Evolutionary conservation across 1,140 invertebrate genomes (phyloP).

Genomic region (Hesperophylax magnus): DNA sequence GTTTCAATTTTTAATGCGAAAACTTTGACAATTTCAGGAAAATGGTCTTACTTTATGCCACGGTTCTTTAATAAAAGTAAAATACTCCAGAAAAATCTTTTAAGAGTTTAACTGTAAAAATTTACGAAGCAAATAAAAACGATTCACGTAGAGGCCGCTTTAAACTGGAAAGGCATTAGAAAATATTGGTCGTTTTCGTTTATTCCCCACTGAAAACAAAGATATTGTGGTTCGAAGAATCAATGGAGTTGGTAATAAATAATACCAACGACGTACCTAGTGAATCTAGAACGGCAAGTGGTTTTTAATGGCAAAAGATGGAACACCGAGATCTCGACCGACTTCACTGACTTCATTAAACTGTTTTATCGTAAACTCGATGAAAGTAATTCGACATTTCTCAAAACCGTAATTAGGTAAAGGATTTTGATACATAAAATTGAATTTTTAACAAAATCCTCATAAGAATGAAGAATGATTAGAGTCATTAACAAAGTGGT

Average conservation of each 20-base stretch:
- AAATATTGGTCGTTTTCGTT: conserved; percentile 15
- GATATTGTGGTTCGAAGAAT: conserved; percentile 3
- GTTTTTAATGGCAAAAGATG: no score
- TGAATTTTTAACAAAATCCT: no score
- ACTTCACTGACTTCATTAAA: no score
- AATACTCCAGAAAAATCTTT: conserved; percentile 43
- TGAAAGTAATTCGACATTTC: no score
- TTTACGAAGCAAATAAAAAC: conserved; percentile 42
- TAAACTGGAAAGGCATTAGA: conserved; percentile 29
- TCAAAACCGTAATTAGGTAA: no score
- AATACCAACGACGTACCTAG: background rate
- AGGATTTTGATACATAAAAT: no score
- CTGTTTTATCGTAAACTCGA: no score
- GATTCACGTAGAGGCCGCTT: conserved; percentile 6
- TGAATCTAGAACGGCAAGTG: no score
- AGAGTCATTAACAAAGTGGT: no score
- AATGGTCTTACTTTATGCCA: conserved; percentile 36
- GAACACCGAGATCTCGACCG: no score
- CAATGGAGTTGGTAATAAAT: background rate
- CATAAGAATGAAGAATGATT: no score
- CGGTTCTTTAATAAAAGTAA: conserved; percentile 39
- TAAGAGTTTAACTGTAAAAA: conserved; percentile 41
- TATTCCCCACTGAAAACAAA: conserved; percentile 6
- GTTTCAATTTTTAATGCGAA: conserved; percentile 39
- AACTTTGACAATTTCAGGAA: conserved; percentile 40